Percentiles rank a stretch among this genome's conserved stretches.
These are phyloP conservation scores for Pectinophora gossypiella DNA, from an alignment of 1,140 invertebrate genomes.

Conservation along the genomic window DNA sequence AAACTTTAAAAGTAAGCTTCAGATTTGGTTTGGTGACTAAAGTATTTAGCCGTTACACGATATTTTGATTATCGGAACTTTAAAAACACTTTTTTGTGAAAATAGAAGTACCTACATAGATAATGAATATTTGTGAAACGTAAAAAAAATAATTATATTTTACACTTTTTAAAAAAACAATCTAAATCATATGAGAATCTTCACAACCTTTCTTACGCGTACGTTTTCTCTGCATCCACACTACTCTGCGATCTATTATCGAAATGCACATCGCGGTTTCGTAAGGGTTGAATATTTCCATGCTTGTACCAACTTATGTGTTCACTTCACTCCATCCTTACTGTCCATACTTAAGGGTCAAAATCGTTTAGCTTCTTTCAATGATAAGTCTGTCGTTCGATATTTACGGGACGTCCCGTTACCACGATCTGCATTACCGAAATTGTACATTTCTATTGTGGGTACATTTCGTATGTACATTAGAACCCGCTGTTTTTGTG, in stretches of 20 bases:
- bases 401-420: conserved; percentile 33
- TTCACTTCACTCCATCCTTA: conserved; percentile 6
- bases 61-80: too few species aligned
- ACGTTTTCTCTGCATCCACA: neutral
- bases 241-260: conserved; percentile 52
- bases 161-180: too few species aligned
- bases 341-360: conserved; percentile 13
- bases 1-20: too few species aligned
- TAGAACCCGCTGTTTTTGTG: conserved; percentile 17
- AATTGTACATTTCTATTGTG: conserved; percentile 51
- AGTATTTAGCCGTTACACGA: too few species aligned
- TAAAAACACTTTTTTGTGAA: too few species aligned
- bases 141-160: too few species aligned
- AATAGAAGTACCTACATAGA: too few species aligned
- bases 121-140: too few species aligned
- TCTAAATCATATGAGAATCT: too few species aligned
- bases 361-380: neutral
- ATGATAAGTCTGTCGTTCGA: conserved; percentile 20
- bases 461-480: too few species aligned
- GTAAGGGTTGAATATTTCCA: conserved; percentile 61
- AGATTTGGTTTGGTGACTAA: too few species aligned
- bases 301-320: neutral
- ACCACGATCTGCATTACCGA: conserved; percentile 45
- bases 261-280: conserved; percentile 62
- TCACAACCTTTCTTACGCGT: too few species aligned